Percentiles rank a stretch among this genome's conserved stretches.
Conservation (phyloP, 2,797 vertebrate genomes). For the Sebastes flavidus region DNA sequence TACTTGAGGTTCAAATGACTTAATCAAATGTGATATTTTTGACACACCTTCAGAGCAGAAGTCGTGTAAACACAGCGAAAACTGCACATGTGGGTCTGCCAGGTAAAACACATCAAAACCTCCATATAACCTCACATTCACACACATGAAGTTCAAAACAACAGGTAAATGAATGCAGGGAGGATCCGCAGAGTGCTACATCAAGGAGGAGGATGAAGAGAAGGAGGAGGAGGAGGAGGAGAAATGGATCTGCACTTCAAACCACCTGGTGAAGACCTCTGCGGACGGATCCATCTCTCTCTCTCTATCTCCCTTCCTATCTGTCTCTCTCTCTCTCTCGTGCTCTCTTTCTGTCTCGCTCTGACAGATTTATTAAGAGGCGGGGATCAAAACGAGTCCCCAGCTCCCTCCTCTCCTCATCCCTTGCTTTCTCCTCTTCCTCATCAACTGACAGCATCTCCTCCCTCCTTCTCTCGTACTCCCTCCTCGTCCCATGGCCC, state of each 20-base stretch:
- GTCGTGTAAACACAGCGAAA: not conserved
- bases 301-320: not conserved
- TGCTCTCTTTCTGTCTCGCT: constrained; percentile 64
- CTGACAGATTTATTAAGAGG: constrained; percentile 78
- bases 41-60: not conserved
- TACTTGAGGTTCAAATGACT: not conserved
- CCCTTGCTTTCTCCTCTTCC: constrained; percentile 50
- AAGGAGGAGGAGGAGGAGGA: constrained; percentile 18
- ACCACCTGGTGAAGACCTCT: constrained; percentile 67
- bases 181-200: constrained; percentile 9
- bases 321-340: constrained; percentile 7
- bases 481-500: constrained; percentile 40
- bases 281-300: constrained; percentile 41
- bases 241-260: constrained; percentile 51
- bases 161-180: constrained; percentile 16
- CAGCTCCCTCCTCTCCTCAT: constrained; percentile 55
- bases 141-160: not conserved
- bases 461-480: constrained; percentile 20
- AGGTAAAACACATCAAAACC: not conserved
- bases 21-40: not conserved
- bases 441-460: constrained; percentile 60
- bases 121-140: not conserved
- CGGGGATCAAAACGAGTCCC: constrained; percentile 66
- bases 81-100: not conserved
- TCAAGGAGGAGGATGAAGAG: constrained; percentile 17